These are phyloP conservation scores for Bembecia ichneumoniformis DNA, from an alignment of 2,888 invertebrate genomes.

Conservation along the genomic window DNA sequence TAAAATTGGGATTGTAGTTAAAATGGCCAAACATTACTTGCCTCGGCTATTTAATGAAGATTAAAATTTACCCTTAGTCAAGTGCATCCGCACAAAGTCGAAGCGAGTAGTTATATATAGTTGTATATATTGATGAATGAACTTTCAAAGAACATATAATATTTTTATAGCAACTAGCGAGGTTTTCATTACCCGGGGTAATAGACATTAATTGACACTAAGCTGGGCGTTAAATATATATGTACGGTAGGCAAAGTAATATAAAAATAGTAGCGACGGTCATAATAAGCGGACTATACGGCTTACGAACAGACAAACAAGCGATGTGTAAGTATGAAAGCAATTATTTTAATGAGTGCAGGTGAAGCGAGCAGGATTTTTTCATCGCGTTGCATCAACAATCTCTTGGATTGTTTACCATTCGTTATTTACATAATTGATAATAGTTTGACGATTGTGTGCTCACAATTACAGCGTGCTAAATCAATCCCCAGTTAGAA, in stretches of 20 bases:
- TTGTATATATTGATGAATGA: too few species aligned
- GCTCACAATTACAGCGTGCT: neutral
- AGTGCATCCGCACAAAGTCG: too few species aligned
- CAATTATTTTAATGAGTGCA: constrained; percentile 56
- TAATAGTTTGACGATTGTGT: constrained; percentile 33
- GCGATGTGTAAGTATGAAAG: constrained; percentile 17
- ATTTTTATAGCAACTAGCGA: neutral
- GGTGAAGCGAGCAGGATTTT: constrained; percentile 46
- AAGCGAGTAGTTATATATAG: too few species aligned
- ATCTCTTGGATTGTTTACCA: constrained; percentile 60
- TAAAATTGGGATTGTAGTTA: too few species aligned
- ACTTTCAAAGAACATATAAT: neutral
- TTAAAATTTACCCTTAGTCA: too few species aligned
- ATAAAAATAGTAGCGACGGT: neutral
- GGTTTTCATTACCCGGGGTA: neutral
- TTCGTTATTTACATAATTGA: constrained; percentile 68
- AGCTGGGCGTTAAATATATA: too few species aligned
- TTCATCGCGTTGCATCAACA: constrained; percentile 53
- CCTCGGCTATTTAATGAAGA: too few species aligned
- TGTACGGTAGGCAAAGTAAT: neutral
- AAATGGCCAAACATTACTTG: too few species aligned
- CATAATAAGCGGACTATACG: neutral
- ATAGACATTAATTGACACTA: too few species aligned
- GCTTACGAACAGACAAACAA: neutral
- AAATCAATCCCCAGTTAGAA: too few species aligned